phyloP scores from a whole-genome alignment of 2,113 vertebrate species.

The Hemibagrus wyckioides region DNA sequence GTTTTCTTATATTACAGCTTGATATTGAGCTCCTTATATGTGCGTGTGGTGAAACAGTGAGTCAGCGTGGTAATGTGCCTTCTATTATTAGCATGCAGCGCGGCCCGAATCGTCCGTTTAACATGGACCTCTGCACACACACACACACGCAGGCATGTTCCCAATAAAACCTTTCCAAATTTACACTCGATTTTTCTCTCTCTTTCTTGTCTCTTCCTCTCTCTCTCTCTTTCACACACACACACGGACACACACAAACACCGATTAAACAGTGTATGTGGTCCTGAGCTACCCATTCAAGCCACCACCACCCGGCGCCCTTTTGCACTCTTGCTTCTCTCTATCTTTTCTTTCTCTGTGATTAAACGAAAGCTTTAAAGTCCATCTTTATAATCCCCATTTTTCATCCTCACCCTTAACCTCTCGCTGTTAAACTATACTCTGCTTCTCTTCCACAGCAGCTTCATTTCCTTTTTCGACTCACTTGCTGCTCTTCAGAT shows the following conservation, averaged over 20 bases:
- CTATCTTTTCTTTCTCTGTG: not conserved
- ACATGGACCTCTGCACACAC: conserved; percentile 12
- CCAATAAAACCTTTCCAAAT: conserved; percentile 34
- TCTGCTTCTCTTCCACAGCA: conserved; percentile 14
- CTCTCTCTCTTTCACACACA: not conserved
- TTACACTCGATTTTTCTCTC: not conserved
- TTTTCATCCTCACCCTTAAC: conserved; percentile 12
- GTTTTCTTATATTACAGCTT: conserved; percentile 40
- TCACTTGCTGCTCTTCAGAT: conserved; percentile 96
- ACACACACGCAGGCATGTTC: conserved; percentile 44
- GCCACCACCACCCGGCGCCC: not conserved
- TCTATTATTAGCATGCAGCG: conserved; percentile 40
- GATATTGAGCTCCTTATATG: conserved; percentile 34
- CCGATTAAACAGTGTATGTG: not conserved
- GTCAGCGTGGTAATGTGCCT: conserved; percentile 34
- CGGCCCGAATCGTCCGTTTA: conserved; percentile 34
- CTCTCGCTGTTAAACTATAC: conserved; percentile 6
- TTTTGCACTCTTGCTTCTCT: not conserved
- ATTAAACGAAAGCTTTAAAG: conserved; percentile 18
- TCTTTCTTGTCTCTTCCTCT: not conserved
- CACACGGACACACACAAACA: not conserved
- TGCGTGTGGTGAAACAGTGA: conserved; percentile 35
- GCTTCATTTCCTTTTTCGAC: conserved; percentile 61
- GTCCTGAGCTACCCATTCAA: not conserved
- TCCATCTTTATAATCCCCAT: conserved; percentile 1